These are phyloP conservation scores for Platerodrilus igneus DNA, from an alignment of 2,888 invertebrate species.

Conservation along the genomic window DNA sequence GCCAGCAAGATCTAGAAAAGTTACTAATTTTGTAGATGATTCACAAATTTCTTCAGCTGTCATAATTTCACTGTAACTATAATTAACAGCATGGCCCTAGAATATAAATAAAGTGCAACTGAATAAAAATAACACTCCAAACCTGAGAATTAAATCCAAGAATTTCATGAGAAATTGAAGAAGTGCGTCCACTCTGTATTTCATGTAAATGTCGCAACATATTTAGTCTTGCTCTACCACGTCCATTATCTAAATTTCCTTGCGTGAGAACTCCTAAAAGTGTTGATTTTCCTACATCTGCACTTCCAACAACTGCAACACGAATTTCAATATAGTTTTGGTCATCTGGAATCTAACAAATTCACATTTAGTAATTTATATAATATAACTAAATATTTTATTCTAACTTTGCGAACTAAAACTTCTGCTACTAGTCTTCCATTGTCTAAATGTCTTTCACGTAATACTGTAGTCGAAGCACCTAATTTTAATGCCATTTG, in stretches of 20 bases:
- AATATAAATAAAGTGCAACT: slow-evolving; percentile 11
- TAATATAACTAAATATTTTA: neutral
- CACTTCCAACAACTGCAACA: slow-evolving; percentile 90
- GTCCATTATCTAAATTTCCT: slow-evolving; percentile 92
- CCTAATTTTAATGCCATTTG: slow-evolving; percentile 86
- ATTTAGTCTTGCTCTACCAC: slow-evolving; percentile 90
- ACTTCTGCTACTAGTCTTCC: slow-evolving; percentile 78
- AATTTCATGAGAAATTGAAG: slow-evolving; percentile 93
- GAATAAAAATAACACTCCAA: slow-evolving; percentile 6
- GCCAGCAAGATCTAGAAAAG: slow-evolving; percentile 93
- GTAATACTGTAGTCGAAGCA: slow-evolving; percentile 72
- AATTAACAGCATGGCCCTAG: slow-evolving; percentile 81
- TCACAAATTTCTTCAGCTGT: slow-evolving; percentile 93
- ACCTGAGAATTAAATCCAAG: slow-evolving; percentile 86
- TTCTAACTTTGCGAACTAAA: slow-evolving; percentile 70
- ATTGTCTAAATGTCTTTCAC: slow-evolving; percentile 58
- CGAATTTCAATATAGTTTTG: slow-evolving; percentile 85
- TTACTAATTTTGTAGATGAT: slow-evolving; percentile 85
- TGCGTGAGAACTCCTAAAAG: slow-evolving; percentile 93
- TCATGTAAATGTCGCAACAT: slow-evolving; percentile 95
- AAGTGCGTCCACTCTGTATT: slow-evolving; percentile 88
- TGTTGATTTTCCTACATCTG: slow-evolving; percentile 97
- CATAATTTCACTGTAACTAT: slow-evolving; percentile 81
- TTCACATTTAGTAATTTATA: slow-evolving; percentile 8
- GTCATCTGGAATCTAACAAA: slow-evolving; percentile 71